A percentile compares a stretch with the other conserved stretches of the same genome.
Conservation (phyloP, 2,888 invertebrate genomes). For the Plagodis dolabraria region DNA sequence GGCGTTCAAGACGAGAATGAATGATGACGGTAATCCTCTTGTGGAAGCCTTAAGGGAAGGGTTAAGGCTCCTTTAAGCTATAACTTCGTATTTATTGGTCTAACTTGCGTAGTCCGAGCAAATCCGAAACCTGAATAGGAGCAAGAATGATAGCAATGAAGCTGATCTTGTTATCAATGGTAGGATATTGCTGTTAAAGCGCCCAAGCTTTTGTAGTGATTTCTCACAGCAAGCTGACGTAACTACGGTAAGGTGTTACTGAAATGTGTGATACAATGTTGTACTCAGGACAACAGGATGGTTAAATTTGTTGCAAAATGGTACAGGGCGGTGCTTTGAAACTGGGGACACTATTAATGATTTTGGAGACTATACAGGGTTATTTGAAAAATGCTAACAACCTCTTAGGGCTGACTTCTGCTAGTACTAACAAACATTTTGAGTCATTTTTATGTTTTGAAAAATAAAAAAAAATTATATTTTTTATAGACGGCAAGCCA, state of each 20-base stretch:
- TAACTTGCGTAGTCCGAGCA: conserved; percentile 59
- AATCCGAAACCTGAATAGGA: conserved; percentile 59
- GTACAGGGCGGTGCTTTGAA: too few relatives aligned
- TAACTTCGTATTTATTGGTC: conserved; percentile 76
- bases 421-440: too few relatives aligned
- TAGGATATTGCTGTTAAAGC: conserved; percentile 17
- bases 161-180: conserved; percentile 38
- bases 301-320: too few relatives aligned
- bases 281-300: too few relatives aligned
- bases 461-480: too few relatives aligned
- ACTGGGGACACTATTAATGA: too few relatives aligned
- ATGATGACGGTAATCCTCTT: conserved; percentile 82
- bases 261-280: neutral
- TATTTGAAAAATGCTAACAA: too few relatives aligned
- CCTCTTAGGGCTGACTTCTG: too few relatives aligned
- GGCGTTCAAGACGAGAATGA: conserved; percentile 78
- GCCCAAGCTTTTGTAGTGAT: conserved; percentile 11
- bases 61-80: conserved; percentile 75
- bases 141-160: conserved; percentile 54
- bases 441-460: too few relatives aligned
- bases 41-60: conserved; percentile 81
- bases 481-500: too few relatives aligned
- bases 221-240: conserved; percentile 8
- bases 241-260: neutral
- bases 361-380: too few relatives aligned